Evolutionary conservation across 2,797 vertebrate species (phyloP).

Genomic region (Syndactyla subalaris): DNA sequence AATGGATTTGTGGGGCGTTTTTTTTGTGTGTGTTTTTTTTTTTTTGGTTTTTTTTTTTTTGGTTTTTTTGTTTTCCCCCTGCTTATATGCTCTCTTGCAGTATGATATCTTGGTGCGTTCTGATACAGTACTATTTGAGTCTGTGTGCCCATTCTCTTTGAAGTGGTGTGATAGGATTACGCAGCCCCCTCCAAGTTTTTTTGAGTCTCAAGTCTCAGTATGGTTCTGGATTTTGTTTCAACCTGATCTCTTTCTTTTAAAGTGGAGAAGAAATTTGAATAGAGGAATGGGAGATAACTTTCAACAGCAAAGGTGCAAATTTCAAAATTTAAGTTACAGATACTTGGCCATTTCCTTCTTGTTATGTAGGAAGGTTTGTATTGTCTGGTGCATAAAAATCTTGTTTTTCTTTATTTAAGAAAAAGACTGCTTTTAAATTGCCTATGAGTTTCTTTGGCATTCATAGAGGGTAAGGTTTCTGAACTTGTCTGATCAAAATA

Average conservation of each 20-base stretch:
- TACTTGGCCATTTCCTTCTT: not conserved
- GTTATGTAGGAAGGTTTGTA: rapidly evolving
- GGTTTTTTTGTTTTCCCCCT: not conserved
- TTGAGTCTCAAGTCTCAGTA: not conserved
- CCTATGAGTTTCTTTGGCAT: not conserved
- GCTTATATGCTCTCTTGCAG: not conserved
- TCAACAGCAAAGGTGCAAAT: not conserved
- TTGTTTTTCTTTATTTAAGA: not conserved
- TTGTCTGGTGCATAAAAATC: not conserved
- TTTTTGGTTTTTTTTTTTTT: no score
- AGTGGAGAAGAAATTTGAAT: not conserved
- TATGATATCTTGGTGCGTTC: not conserved
- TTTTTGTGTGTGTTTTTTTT: not conserved
- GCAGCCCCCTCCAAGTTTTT: not conserved
- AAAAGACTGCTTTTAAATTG: not conserved
- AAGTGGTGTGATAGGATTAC: not conserved
- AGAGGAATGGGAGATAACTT: not conserved
- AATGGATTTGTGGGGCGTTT: not conserved
- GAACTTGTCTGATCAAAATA: constrained; percentile 41
- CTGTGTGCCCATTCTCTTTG: not conserved
- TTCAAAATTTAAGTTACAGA: not conserved
- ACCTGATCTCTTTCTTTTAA: not conserved
- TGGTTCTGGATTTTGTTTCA: not conserved
- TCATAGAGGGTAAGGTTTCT: not conserved
- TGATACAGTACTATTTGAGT: not conserved